Base-by-base conservation (phyloP, 2,113 vertebrate genomes). In the Salvator merianae region DNA sequence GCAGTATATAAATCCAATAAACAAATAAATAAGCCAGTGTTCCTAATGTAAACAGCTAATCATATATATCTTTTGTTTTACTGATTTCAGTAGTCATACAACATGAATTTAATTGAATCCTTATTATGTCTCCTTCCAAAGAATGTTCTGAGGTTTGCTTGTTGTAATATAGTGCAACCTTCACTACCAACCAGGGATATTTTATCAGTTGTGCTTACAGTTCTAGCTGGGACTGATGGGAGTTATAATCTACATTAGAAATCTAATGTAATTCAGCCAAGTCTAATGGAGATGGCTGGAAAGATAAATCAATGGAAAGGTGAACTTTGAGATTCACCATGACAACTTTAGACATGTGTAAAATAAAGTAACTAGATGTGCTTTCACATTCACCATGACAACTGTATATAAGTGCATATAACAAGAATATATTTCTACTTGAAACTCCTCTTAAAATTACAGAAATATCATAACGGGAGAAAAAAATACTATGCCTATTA, bases 401-500 rank as follows among this genome's bases (percentile, higher is more conserved):
- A 59, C 26, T 36, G 63, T 82, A 47, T 2, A 72, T 86, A 79
- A 47, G 55, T 59, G 2, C 5, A 59, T 59, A 59, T 59, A 20
- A 1, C 55, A 20, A 20, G 16, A 59, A 59, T 59, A 59, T 59
- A 59, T 73, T 72, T 66, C 81, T 80, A 73, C 79, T 68, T 76
- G 87, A 91, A 88, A 86, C 84, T 85, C 47, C 85, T 73, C 2
- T 43, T 80, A 50, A 7, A 16, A 10, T 8, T 88, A 82, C 84
- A 88, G 85, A 92, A 87, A 84, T 65, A 82, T 90, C 89, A 86
- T 65, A 86, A 86, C 0, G 1, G 88, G 90, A 91, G 89, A 82
- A 90, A 92, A 77, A 93, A 92, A 55, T 63, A 89, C 40, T 77
- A 91, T 90, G 88, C 82, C 59, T 77, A 91, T 89, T 90, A 88